These are phyloP conservation scores for Alsophila aescularia DNA, from an alignment of 2,888 invertebrate genomes.

Conservation along the genomic window DNA sequence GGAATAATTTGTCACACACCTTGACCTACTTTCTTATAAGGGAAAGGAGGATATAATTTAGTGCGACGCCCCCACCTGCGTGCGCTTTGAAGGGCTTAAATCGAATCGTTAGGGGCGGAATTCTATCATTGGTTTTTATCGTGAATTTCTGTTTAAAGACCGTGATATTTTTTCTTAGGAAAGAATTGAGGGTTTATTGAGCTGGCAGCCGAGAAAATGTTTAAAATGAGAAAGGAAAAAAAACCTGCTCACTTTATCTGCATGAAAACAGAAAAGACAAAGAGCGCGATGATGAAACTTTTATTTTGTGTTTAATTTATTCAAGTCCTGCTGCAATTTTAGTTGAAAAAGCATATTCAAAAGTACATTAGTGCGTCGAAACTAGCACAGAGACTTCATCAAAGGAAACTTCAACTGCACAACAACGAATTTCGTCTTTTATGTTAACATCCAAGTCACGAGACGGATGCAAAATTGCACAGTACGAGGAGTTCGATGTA, in stretches of 20 bases:
- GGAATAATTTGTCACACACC: conserved; percentile 68
- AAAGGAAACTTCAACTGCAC: conserved; percentile 11
- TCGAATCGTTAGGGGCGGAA: conserved; percentile 42
- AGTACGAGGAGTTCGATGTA: conserved; percentile 25
- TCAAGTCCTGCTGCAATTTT: neutral
- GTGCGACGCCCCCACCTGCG: conserved; percentile 45
- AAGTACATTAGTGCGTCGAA: conserved; percentile 8
- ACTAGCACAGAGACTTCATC: conserved; percentile 18
- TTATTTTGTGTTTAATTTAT: conserved; percentile 28
- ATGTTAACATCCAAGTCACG: conserved; percentile 29
- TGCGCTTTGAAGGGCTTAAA: conserved; percentile 35
- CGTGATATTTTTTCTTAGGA: conserved; percentile 14
- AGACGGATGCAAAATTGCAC: conserved; percentile 22
- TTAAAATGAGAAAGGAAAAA: too few species aligned
- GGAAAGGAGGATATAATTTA: conserved; percentile 52
- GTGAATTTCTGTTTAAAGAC: conserved; percentile 19
- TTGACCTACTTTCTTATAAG: conserved; percentile 59
- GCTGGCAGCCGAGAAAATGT: neutral
- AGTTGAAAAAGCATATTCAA: conserved; percentile 6
- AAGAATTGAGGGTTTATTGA: conserved; percentile 24
- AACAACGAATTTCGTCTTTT: conserved; percentile 28
- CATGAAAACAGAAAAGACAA: neutral
- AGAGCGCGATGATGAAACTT: neutral
- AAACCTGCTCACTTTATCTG: too few species aligned
- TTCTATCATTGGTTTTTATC: conserved; percentile 45